These are phyloP conservation scores for Tichodroma muraria DNA, from an alignment of 2,113 vertebrate genomes.

Conservation along the genomic window DNA sequence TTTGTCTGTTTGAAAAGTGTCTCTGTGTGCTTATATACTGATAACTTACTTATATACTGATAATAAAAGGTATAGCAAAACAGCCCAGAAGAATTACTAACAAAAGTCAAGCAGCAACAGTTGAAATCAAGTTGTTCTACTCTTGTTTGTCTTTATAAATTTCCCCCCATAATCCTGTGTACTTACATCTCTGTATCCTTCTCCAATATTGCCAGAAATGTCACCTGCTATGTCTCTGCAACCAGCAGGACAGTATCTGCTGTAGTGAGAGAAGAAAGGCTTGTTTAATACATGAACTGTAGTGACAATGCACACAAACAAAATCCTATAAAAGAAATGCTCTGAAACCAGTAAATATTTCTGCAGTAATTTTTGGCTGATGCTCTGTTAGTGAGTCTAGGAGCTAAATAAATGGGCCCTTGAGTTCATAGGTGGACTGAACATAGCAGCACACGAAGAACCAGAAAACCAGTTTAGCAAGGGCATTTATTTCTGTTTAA, in stretches of 20 bases:
- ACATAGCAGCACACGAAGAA: background rate
- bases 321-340: background rate
- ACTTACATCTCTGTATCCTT: slow-evolving; percentile 90
- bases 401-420: background rate
- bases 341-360: background rate
- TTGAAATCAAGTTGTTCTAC: background rate
- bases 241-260: slow-evolving; percentile 87
- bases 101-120: background rate
- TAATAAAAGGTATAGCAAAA: background rate
- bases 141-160: background rate
- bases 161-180: background rate
- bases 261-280: slow-evolving; percentile 37
- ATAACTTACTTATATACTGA: background rate
- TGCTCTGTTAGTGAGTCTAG: background rate
- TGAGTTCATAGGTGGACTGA: background rate
- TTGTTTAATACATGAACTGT: background rate
- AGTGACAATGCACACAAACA: background rate
- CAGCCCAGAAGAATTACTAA: background rate
- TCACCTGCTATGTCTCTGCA: slow-evolving; percentile 80
- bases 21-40: background rate
- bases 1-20: slow-evolving; percentile 6
- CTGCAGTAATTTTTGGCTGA: background rate
- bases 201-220: slow-evolving; percentile 76
- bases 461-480: background rate
- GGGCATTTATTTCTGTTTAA: background rate